phyloP scores from a whole-genome alignment of 2,797 vertebrate species.

The Urosaurus nigricauda region DNA sequence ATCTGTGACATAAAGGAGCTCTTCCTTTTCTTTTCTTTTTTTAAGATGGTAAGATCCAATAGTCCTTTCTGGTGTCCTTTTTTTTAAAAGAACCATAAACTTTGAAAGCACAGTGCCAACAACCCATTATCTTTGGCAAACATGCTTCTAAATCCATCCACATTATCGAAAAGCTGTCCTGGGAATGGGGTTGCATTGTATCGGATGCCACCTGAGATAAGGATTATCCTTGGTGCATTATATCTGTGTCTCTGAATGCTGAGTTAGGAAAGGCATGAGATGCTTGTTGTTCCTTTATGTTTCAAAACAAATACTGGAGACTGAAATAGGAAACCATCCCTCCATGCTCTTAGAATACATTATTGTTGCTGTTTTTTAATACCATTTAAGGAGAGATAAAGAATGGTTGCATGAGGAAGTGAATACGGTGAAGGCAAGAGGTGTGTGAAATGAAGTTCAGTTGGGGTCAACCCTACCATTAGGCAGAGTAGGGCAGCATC shows the following conservation, averaged over 20 bases:
- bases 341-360: neutral
- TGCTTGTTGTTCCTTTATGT: constrained; percentile 2
- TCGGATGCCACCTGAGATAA: constrained; percentile 15
- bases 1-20: constrained; percentile 40
- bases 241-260: neutral
- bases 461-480: neutral
- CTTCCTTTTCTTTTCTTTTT: constrained; percentile 7
- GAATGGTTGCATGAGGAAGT: no score
- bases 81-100: neutral
- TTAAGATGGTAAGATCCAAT: constrained; percentile 29
- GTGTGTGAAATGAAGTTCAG: neutral
- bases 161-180: constrained; percentile 37
- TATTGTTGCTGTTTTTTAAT: neutral
- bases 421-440: no score
- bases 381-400: neutral
- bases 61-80: constrained; percentile 30
- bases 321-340: neutral
- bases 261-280: neutral
- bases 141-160: constrained; percentile 18
- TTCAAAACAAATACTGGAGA: neutral
- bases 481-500: no score
- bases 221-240: constrained; percentile 32
- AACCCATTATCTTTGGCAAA: constrained; percentile 40
- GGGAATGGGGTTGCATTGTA: constrained; percentile 13
- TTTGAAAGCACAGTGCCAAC: constrained; percentile 13